These are phyloP conservation scores for Pinctada fucata DNA, from an alignment of 2,888 invertebrate genomes.

Conservation along the genomic window DNA sequence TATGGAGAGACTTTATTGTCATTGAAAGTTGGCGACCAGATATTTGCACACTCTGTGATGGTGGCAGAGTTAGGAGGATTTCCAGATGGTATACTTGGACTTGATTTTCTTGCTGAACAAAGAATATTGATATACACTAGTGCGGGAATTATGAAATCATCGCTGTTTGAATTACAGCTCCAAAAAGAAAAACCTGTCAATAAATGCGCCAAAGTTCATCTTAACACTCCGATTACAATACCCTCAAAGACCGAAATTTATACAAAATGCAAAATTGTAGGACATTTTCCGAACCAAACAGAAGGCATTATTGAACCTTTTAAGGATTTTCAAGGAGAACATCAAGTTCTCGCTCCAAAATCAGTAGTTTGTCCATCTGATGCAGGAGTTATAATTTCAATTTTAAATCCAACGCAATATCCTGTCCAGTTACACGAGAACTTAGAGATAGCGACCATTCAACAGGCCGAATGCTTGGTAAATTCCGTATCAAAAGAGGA, in stretches of 20 bases:
- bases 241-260: neutral
- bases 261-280: neutral
- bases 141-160: constrained; percentile 15
- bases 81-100: constrained; percentile 18
- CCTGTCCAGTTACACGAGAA: constrained; percentile 12
- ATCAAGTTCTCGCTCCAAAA: constrained; percentile 24
- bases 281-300: neutral
- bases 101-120: constrained; percentile 24
- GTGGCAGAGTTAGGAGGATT: constrained; percentile 24
- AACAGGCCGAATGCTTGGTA: constrained; percentile 6
- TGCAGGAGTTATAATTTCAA: constrained; percentile 11
- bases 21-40: neutral
- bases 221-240: neutral
- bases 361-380: constrained; percentile 10
- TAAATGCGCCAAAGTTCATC: neutral
- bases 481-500: neutral
- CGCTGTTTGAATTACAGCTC: constrained; percentile 8
- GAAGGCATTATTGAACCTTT: constrained; percentile 16
- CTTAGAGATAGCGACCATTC: neutral
- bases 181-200: neutral
- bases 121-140: constrained; percentile 12
- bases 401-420: constrained; percentile 28
- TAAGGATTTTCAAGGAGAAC: constrained; percentile 2
- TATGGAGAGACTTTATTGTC: neutral
- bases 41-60: neutral